These are phyloP conservation scores for Epinephelus cyanopodus DNA, from an alignment of 2,113 vertebrate species.

Conservation along the genomic window DNA sequence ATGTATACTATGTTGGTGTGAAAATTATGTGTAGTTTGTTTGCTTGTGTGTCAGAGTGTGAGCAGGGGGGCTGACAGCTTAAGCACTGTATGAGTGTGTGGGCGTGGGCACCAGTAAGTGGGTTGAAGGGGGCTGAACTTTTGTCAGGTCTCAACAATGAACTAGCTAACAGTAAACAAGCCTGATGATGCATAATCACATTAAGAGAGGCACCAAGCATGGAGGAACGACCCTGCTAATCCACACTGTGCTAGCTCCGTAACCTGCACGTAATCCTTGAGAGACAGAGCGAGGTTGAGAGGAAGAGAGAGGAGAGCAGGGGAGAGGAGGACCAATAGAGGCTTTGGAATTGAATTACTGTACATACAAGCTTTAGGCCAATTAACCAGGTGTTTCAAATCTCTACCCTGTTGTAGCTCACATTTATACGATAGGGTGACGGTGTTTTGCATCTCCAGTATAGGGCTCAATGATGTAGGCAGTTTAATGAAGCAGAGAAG, in stretches of 20 bases:
- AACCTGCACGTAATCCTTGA: conserved; percentile 91
- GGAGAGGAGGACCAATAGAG: conserved; percentile 68
- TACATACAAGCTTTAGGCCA: conserved; percentile 82
- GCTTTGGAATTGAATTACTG: conserved; percentile 90
- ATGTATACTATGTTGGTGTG: conserved; percentile 5
- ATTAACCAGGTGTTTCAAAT: conserved; percentile 83
- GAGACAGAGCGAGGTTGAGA: conserved; percentile 77
- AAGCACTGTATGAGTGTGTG: conserved; percentile 73
- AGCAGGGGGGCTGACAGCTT: conserved; percentile 60
- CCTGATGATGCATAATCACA: conserved; percentile 94
- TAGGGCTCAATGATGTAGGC: conserved; percentile 31
- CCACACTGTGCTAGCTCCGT: conserved; percentile 84
- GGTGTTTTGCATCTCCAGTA: background rate
- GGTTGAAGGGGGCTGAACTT: conserved; percentile 82
- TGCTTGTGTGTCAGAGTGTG: conserved; percentile 50
- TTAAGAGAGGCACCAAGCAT: conserved; percentile 90
- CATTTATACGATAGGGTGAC: conserved; percentile 12
- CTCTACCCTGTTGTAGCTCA: conserved; percentile 25
- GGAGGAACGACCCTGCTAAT: conserved; percentile 89
- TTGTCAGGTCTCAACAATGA: conserved; percentile 82
- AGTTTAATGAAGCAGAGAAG: conserved; percentile 35
- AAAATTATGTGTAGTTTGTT: conserved; percentile 50
- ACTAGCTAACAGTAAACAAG: conserved; percentile 91
- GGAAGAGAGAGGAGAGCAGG: conserved; percentile 44
- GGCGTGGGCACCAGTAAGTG: conserved; percentile 74